A percentile compares a stretch with the other conserved stretches of the same genome.
Conservation (phyloP, 2,888 invertebrate genomes). For the Drosophila dives region DNA sequence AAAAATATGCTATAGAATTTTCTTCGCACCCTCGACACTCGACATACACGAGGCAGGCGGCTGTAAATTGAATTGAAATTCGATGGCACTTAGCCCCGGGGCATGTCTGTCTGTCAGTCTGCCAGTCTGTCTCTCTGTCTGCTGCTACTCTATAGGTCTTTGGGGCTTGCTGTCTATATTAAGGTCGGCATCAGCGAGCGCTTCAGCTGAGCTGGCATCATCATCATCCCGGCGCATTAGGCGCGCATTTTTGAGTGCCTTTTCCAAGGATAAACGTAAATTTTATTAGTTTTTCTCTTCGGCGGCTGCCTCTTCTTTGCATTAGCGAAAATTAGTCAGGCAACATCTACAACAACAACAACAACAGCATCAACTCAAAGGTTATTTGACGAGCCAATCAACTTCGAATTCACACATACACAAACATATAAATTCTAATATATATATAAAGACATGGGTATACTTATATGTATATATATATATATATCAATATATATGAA, state of each 20-base stretch:
- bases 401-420: constrained; percentile 31
- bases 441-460: neutral
- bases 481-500: too few species aligned
- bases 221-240: constrained; percentile 68
- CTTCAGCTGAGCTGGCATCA: constrained; percentile 53
- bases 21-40: constrained; percentile 67
- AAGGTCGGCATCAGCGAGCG: constrained; percentile 60
- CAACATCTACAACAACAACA: constrained; percentile 34
- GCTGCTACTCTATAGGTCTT: constrained; percentile 38
- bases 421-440: neutral
- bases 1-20: constrained; percentile 71
- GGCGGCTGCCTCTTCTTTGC: constrained; percentile 58
- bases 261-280: constrained; percentile 79
- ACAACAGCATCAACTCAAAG: constrained; percentile 49
- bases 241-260: constrained; percentile 79
- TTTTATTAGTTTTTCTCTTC: constrained; percentile 72
- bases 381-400: constrained; percentile 61
- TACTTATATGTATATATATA: neutral
- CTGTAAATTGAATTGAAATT: constrained; percentile 79
- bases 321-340: constrained; percentile 79
- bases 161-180: constrained; percentile 68
- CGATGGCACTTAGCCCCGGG: constrained; percentile 74
- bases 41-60: constrained; percentile 47
- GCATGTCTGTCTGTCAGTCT: constrained; percentile 19
- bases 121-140: constrained; percentile 3